A percentile compares a stretch with the other conserved stretches of the same genome.
Conservation (phyloP, 2,113 vertebrate species). For the Clarias macrocephalus region DNA sequence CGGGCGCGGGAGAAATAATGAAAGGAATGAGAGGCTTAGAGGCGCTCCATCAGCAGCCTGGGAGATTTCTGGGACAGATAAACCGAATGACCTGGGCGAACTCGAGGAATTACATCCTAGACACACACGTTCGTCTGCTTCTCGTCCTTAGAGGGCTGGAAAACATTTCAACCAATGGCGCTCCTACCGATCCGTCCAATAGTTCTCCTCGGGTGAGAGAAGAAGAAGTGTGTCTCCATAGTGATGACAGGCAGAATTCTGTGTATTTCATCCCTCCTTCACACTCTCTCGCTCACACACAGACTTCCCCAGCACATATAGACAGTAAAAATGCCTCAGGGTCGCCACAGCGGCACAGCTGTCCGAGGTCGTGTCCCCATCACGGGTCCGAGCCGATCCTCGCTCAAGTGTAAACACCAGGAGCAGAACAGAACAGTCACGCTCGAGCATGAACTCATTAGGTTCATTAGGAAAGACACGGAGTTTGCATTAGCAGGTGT, state of each 20-base stretch:
- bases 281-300: constrained; percentile 3
- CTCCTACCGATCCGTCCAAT: constrained; percentile 28
- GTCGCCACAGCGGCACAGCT: neutral
- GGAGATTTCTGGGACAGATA: constrained; percentile 24
- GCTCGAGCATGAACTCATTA: neutral
- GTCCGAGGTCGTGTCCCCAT: neutral
- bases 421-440: neutral
- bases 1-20: constrained; percentile 33
- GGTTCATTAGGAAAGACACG: neutral
- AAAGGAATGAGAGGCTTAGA: constrained; percentile 33
- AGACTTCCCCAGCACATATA: neutral
- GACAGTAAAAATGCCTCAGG: constrained; percentile 9
- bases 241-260: constrained; percentile 45
- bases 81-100: neutral
- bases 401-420: neutral
- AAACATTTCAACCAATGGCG: constrained; percentile 43
- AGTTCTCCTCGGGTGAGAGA: constrained; percentile 39
- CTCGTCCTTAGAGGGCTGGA: constrained; percentile 11
- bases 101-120: neutral
- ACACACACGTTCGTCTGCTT: neutral
- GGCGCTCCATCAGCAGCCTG: neutral
- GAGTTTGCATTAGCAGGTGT: neutral
- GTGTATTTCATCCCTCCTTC: constrained; percentile 17
- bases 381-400: neutral
- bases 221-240: constrained; percentile 55